These are phyloP conservation scores for Porites rus DNA, from an alignment of 92 coral and sea anemone genomes.

Conservation along the genomic window DNA sequence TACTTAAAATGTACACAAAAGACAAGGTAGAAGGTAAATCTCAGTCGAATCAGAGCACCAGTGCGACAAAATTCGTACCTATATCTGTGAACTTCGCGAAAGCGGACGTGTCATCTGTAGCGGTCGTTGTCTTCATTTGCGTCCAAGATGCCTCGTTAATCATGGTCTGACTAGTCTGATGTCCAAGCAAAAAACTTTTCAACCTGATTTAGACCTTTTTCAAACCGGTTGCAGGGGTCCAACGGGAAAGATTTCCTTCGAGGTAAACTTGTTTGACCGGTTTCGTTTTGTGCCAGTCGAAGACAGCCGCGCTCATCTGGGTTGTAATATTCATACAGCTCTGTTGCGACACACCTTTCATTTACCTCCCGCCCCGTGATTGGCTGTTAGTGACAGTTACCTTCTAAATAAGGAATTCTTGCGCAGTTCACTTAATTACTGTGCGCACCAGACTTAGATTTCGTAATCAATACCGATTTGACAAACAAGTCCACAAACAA, in stretches of 20 bases:
- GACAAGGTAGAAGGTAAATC: neutral
- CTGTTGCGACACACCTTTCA: neutral
- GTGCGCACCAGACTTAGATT: neutral
- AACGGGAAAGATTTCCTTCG: slow-evolving; percentile 25
- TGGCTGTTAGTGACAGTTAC: neutral
- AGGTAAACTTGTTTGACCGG: slow-evolving; percentile 58
- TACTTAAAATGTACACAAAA: neutral
- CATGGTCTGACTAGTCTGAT: slow-evolving; percentile 12
- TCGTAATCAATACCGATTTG: neutral
- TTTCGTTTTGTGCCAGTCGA: slow-evolving; percentile 41
- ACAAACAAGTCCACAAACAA: neutral
- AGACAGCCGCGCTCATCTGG: no score
- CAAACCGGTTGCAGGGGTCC: slow-evolving; percentile 32
- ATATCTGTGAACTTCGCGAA: slow-evolving; percentile 3
- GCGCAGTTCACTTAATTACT: slow-evolving; percentile 5
- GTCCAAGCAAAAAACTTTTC: neutral
- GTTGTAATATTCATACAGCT: no score
- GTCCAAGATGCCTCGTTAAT: slow-evolving; percentile 25
- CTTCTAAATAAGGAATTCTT: neutral
- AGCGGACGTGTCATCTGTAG: slow-evolving; percentile 13
- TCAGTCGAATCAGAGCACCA: neutral
- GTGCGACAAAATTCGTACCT: slow-evolving; percentile 29
- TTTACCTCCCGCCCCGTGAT: neutral
- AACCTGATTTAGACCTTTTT: slow-evolving; percentile 12
- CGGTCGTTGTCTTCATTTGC: slow-evolving; percentile 14